These are phyloP conservation scores for Erinaceus europaeus DNA, from an alignment of 2,113 vertebrate species.

Conservation along the genomic window DNA sequence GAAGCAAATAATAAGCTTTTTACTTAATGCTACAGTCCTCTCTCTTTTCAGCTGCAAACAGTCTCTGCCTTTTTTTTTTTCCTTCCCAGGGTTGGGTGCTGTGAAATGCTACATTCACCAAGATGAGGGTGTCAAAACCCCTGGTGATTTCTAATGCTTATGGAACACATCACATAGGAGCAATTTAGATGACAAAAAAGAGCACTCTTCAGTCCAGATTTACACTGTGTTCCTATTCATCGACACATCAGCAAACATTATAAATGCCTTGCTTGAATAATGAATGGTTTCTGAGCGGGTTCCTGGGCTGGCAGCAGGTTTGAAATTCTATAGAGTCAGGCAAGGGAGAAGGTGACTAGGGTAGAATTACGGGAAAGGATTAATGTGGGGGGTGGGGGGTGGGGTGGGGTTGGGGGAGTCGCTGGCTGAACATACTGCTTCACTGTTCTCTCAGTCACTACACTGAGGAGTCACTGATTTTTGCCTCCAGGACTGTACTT, in stretches of 20 bases:
- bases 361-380: slow-evolving; percentile 86
- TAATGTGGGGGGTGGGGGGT: slow-evolving; percentile 84
- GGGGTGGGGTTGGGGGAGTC: too few relatives aligned
- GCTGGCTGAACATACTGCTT: slow-evolving; percentile 80
- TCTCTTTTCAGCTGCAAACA: slow-evolving; percentile 65
- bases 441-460: slow-evolving; percentile 81
- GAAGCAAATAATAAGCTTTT: slow-evolving; percentile 68
- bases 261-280: slow-evolving; percentile 82
- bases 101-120: slow-evolving; percentile 63
- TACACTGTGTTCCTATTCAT: slow-evolving; percentile 78
- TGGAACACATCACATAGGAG: slow-evolving; percentile 63
- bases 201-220: slow-evolving; percentile 69
- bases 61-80: not conserved
- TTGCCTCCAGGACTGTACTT: slow-evolving; percentile 80
- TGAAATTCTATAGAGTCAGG: slow-evolving; percentile 85
- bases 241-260: slow-evolving; percentile 82
- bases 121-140: slow-evolving; percentile 65
- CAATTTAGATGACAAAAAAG: slow-evolving; percentile 77
- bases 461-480: slow-evolving; percentile 80
- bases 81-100: not conserved
- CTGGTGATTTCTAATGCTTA: slow-evolving; percentile 63
- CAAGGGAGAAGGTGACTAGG: slow-evolving; percentile 76
- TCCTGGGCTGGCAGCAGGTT: slow-evolving; percentile 83
- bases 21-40: slow-evolving; percentile 37
- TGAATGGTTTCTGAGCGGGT: slow-evolving; percentile 82